Evolutionary conservation across 2,888 invertebrate species (phyloP), one percentile per base, ranked within the genome.

Genomic region (Sinelater perroti): DNA sequence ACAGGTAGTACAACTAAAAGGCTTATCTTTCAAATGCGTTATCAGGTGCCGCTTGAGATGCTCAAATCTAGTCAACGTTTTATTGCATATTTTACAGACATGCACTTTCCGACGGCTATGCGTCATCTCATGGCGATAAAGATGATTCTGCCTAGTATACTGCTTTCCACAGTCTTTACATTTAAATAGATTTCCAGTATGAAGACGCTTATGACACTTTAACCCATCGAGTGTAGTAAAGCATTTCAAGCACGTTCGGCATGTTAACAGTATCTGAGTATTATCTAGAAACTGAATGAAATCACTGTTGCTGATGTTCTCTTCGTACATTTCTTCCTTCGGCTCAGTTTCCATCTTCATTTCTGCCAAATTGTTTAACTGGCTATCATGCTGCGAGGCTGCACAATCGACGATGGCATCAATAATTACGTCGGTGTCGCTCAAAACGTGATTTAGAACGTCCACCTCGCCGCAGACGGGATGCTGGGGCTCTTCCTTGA

Each of bases 21-120:
- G 78, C 64, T 78, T 78, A 24, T 77, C 77, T 58, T 76, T 74
- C 44, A 79, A 67, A 65, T 79, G 79, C 4, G 75, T 78, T 2
- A 75, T 70, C 36, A 79, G 67, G 67, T 79, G 79, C 4, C 77
- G 63, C 60, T 78, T 78, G 30, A 78, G 61, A 65, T 79, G 78
- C 49, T 78, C 78, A 64, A 75, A 71, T 50, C 78, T 65, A 2
- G 76, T 78, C 30, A 77, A 56, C 0, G 76, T 76, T 65, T 78
- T 78, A 63, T 73, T 77, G 64, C 79, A 79, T 20, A 78, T 75
- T 61, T 77, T 73, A 56, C 79, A 79, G 3, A 78, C 74, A 53
- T 78, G 77, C 3, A 78, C 71, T 66, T 77, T 78, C 55, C 73
- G 65, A 47, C 70, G 71, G 17, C 70, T 72, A 54, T 78, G 78